These are phyloP conservation scores for Eupelmus urozonus DNA, from an alignment of 2,888 invertebrate genomes.

Conservation along the genomic window DNA sequence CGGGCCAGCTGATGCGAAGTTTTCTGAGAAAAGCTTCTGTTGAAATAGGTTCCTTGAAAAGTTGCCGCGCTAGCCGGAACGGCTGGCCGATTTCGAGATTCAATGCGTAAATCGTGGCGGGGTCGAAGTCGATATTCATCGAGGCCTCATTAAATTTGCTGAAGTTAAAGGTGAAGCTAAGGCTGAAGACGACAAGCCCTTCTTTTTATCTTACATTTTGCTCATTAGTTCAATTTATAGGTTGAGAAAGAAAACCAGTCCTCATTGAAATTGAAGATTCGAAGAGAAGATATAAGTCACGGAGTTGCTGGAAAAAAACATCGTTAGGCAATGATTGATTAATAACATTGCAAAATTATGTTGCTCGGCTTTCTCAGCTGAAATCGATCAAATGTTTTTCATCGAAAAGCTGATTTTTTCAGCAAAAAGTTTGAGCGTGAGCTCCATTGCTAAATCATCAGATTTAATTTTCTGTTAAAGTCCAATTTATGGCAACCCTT, in stretches of 20 bases:
- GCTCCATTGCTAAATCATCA: neutral
- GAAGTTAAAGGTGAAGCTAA: neutral
- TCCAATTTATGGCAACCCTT: conserved; percentile 13
- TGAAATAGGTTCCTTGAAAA: neutral
- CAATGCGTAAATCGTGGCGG: no score
- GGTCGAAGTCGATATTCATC: neutral
- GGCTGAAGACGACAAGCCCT: no score
- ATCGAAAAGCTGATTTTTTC: neutral
- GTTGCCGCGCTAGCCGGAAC: no score
- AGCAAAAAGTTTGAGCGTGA: neutral
- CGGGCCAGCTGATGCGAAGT: conserved; percentile 23
- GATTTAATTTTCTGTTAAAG: conserved; percentile 48
- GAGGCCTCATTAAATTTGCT: neutral
- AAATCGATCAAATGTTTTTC: neutral
- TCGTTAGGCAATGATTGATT: no score
- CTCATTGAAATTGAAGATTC: no score
- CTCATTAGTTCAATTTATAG: no score
- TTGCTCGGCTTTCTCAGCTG: neutral
- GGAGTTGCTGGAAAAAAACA: no score
- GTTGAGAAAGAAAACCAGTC: no score
- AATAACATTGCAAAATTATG: no score
- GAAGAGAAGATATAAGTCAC: no score
- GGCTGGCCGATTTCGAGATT: no score
- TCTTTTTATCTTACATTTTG: no score
- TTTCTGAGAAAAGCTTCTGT: neutral